phyloP scores from a whole-genome alignment of 37 sponge, comb jelly and placozoan species.

The Bolinopsis microptera region DNA sequence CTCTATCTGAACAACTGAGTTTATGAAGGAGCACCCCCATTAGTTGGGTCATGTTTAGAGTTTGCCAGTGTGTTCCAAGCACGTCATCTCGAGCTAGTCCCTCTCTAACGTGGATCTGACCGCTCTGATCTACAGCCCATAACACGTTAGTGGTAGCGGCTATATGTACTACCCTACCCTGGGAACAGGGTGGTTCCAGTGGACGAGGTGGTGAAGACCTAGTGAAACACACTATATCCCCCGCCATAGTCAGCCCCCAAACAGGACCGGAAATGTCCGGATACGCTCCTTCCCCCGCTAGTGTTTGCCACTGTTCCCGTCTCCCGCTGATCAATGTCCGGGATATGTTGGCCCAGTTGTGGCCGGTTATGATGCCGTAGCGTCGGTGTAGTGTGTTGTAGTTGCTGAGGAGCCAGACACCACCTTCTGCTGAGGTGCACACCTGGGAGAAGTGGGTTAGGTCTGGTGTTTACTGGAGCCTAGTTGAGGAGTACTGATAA shows the following conservation, averaged over 20 bases:
- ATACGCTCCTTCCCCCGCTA: constrained; percentile 9
- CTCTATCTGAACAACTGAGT: constrained; percentile 71
- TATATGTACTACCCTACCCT: not conserved
- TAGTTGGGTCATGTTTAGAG: constrained; percentile 77
- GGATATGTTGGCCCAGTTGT: constrained; percentile 33
- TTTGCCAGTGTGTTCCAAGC: constrained; percentile 76
- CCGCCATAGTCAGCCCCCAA: not conserved
- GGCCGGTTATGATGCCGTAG: constrained; percentile 6
- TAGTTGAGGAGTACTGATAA: no score
- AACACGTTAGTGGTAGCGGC: constrained; percentile 71
- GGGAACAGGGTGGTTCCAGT: not conserved
- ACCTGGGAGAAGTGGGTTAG: no score
- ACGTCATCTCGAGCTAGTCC: constrained; percentile 69
- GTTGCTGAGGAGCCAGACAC: constrained; percentile 23
- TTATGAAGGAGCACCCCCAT: constrained; percentile 51
- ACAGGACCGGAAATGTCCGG: not conserved
- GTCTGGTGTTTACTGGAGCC: no score
- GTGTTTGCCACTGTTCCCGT: not conserved
- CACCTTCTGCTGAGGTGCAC: constrained; percentile 1
- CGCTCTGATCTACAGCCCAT: constrained; percentile 72
- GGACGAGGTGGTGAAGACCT: not conserved
- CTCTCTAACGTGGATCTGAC: constrained; percentile 73
- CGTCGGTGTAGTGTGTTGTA: not conserved
- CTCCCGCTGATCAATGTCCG: not conserved
- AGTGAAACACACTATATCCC: not conserved